Evolutionary conservation across 2,888 invertebrate species (phyloP).

Genomic region (Salpingus planirostris): DNA sequence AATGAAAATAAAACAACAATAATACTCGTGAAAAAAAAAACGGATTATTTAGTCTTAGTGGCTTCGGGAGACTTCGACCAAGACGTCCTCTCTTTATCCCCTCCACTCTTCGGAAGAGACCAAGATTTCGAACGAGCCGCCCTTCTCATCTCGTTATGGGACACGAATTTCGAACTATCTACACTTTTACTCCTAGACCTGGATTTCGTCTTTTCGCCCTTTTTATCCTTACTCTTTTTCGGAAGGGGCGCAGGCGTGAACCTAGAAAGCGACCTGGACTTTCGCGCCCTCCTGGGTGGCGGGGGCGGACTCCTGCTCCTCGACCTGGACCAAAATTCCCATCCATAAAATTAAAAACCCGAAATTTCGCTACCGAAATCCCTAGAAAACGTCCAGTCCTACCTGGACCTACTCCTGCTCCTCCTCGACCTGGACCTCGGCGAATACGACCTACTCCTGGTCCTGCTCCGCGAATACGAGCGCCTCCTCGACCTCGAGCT

Average conservation of each 20-base stretch:
- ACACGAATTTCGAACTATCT: constrained; percentile 30
- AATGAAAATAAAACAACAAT: no score
- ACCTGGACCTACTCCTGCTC: no score
- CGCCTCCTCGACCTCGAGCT: constrained; percentile 8
- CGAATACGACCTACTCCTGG: constrained; percentile 17
- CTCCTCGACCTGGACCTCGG: constrained; percentile 13
- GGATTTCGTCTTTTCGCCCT: no score
- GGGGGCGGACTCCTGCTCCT: constrained; percentile 18
- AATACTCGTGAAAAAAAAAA: no score
- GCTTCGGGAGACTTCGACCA: constrained; percentile 49
- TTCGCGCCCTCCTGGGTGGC: constrained; percentile 16
- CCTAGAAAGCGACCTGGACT: constrained; percentile 20
- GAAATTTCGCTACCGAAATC: no score
- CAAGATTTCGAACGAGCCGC: constrained; percentile 44
- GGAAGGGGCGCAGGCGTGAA: no score
- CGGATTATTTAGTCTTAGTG: no score
- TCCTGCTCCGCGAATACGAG: constrained; percentile 7
- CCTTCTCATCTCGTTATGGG: constrained; percentile 31
- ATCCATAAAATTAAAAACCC: no score
- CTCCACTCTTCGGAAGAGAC: constrained; percentile 49
- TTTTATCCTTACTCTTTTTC: no score
- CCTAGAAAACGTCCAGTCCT: no score
- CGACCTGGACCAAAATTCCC: constrained; percentile 26
- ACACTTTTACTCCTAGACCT: constrained; percentile 11
- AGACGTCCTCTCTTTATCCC: constrained; percentile 27